A percentile compares a stretch with the other conserved stretches of the same genome.
Evolutionary conservation across 92 coral and sea anemone species (phyloP).

Genomic region (Actinostola sp.): DNA sequence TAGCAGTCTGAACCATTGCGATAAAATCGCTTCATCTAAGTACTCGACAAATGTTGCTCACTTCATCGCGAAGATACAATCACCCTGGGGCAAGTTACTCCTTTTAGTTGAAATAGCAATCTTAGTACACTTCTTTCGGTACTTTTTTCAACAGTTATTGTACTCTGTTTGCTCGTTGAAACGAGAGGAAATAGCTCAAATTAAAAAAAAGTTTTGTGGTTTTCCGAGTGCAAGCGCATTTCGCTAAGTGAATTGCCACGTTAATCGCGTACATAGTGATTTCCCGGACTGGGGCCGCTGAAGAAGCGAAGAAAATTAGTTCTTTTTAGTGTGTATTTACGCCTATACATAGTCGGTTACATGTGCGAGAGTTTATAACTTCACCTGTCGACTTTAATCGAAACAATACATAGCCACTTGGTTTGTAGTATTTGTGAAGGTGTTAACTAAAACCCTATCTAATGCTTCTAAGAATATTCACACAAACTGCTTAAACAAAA

Average conservation of each 20-base stretch:
- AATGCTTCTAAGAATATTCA: conserved; percentile 55
- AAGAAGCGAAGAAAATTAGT: too few species aligned
- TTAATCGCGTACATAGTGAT: not conserved
- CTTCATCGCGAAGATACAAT: too few species aligned
- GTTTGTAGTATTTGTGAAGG: conserved; percentile 84
- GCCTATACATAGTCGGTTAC: conserved; percentile 8
- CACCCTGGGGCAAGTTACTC: not conserved
- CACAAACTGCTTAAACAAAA: conserved; percentile 49
- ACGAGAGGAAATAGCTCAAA: conserved; percentile 1
- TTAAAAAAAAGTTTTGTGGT: not conserved
- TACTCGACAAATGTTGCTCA: not conserved
- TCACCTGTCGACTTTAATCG: conserved; percentile 76
- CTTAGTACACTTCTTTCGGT: not conserved
- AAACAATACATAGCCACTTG: conserved; percentile 72
- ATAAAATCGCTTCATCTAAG: not conserved
- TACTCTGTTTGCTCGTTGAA: not conserved
- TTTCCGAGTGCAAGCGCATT: not conserved
- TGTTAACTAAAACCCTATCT: conserved; percentile 76
- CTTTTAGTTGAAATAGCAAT: not conserved
- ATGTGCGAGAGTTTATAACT: conserved; percentile 28
- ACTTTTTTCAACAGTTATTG: not conserved
- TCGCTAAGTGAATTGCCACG: conserved; percentile 27
- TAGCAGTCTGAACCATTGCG: not conserved
- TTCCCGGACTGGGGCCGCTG: not conserved
- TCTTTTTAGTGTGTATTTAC: too few species aligned